Percentiles rank a stretch among this genome's conserved stretches.
phyloP scores from a whole-genome alignment of 1,140 invertebrate species.

The Melanaphis sacchari region DNA sequence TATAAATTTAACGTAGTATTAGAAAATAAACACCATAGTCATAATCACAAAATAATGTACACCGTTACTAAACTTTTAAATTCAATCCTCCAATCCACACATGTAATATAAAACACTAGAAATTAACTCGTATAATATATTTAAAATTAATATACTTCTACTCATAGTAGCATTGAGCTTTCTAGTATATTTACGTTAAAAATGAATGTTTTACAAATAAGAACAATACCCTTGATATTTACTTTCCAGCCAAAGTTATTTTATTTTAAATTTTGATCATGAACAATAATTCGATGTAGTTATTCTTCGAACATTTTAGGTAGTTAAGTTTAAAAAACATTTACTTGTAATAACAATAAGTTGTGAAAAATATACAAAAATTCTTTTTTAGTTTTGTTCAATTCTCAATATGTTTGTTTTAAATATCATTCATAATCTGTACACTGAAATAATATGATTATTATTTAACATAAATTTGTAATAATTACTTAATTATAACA shows the following conservation, averaged over 20 bases:
- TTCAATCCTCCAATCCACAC: background rate
- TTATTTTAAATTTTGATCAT: background rate
- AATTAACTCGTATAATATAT: background rate
- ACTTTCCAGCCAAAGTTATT: background rate
- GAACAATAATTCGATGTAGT: background rate
- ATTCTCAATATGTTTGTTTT: background rate
- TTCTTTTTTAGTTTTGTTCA: background rate
- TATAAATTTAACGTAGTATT: too few species aligned
- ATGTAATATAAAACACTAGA: background rate
- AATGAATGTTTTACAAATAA: background rate
- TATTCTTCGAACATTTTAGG: background rate
- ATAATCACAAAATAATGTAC: too few species aligned
- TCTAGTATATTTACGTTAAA: background rate
- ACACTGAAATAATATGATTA: background rate
- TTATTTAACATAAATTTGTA: background rate
- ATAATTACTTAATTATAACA: background rate
- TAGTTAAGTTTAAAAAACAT: background rate
- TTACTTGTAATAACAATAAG: background rate
- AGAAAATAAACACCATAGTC: too few species aligned
- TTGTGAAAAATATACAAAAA: background rate
- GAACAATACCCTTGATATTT: background rate
- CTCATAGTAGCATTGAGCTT: background rate
- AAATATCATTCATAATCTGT: background rate
- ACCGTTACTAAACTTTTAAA: background rate
- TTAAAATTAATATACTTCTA: background rate